Base-by-base conservation (phyloP, 2,888 invertebrate species). In the Neoitamus cyanurus region DNA sequence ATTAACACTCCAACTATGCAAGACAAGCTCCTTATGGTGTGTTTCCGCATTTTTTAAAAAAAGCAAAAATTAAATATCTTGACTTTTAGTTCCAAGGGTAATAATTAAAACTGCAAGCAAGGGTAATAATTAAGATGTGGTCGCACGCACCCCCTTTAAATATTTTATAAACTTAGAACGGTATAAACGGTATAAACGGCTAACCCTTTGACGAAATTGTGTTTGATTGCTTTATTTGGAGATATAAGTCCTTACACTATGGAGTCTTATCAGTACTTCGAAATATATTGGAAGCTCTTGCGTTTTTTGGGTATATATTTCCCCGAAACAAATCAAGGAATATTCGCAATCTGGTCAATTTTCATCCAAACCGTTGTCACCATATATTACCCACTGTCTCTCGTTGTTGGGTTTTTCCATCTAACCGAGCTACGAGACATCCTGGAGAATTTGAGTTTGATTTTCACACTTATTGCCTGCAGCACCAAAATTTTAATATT, bases 401-500 rank as follows among this genome's bases (percentile, higher is more conserved):
- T 73, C 9, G 73, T 73, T 20, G 36, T 73, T 73, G 73, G 73
- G 11, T 73, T 73, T 73, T 73, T 73, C 4, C 15, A 73, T 9
- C 34, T 73, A 1, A 36, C 36, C 1, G 20, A 30, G 7, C 1
- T 31, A 4, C 73, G 36, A 2, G 73, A 73, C 20, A 36, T 73
- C 9, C 9, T 73, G 4, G 73, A 73, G 20, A 73, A 36, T 20
- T 36, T 73, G n/a, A 73, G 73, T 36, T 36, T 73, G 20, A 73
- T 15, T 73, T 73, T 73, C 11, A 73, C 73, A 3, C 31, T 73
- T n/a, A 73, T 73, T 3, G 73, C 73, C 9, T 73, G 73, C 73
- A 73, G 73, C 11, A 7, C 1, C 1, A 73, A 73, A 15, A 73
- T 73, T n/a, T 13, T n/a, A 5, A 73, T 73, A 73, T 73, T 34